These are phyloP conservation scores for Xestoiulus laeticollis DNA, from an alignment of 2,888 invertebrate genomes.

Conservation along the genomic window DNA sequence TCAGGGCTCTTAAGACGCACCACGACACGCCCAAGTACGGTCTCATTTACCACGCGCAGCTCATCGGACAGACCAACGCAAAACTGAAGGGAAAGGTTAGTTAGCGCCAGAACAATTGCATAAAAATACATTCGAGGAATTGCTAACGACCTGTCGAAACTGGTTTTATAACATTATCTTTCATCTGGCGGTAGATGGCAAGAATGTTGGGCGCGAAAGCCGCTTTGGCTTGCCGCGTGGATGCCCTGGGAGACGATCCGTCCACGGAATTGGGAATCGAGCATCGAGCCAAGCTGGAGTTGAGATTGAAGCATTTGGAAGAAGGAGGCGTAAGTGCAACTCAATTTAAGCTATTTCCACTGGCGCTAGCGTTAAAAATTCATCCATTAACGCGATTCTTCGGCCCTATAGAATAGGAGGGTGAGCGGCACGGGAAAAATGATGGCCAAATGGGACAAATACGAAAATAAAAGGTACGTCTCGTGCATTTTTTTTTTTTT, in stretches of 20 bases:
- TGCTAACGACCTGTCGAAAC: no score
- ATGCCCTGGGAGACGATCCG: conserved; percentile 92
- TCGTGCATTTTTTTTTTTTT: not conserved
- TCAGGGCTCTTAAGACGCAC: conserved; percentile 95
- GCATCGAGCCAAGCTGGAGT: conserved; percentile 88
- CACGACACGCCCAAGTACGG: conserved; percentile 99
- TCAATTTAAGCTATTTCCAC: no score
- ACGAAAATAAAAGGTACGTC: conserved; percentile 78
- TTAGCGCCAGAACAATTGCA: not conserved
- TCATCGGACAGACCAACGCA: conserved; percentile 88
- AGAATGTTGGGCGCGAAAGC: conserved; percentile 98
- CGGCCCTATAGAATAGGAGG: conserved; percentile 71
- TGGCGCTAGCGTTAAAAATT: no score
- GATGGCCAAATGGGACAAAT: conserved; percentile 91
- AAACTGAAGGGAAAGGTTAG: conserved; percentile 83
- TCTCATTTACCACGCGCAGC: conserved; percentile 93
- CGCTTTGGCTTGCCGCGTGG: conserved; percentile 89
- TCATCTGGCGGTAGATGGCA: conserved; percentile 69
- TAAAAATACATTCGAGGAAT: no score
- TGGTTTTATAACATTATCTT: no score
- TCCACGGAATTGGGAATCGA: conserved; percentile 85
- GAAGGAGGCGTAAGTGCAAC: conserved; percentile 85
- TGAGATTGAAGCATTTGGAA: conserved; percentile 75
- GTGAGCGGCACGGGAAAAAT: conserved; percentile 90
- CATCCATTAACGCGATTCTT: conserved; percentile 57